phyloP scores from a whole-genome alignment of 64 coral and sea anemone genomes.

The Orbicella faveolata region DNA sequence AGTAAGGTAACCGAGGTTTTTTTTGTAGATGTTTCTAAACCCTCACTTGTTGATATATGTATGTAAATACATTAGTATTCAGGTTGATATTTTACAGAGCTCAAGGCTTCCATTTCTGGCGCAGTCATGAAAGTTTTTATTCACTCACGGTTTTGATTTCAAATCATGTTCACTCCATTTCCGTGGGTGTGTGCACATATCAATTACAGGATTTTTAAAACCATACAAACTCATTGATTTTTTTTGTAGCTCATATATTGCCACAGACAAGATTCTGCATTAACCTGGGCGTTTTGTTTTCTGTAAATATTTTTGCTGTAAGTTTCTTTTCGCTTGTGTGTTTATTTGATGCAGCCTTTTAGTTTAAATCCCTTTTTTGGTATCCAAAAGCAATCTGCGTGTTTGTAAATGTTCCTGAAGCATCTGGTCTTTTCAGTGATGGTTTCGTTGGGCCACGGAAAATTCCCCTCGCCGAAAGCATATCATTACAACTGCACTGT shows the following conservation, averaged over 20 bases:
- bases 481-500: constrained; percentile 18
- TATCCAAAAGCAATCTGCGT: background rate
- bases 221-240: constrained; percentile 10
- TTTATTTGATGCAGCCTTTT: background rate
- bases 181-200: background rate
- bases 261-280: background rate
- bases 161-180: constrained; percentile 29
- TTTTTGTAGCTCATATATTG: background rate
- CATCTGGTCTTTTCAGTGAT: constrained; percentile 31
- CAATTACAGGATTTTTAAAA: constrained; percentile 34
- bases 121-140: constrained; percentile 29
- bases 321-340: background rate
- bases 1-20: background rate
- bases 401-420: background rate
- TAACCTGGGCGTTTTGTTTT: background rate
- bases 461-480: background rate
- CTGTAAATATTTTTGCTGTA: background rate
- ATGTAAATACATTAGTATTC: background rate
- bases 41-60: background rate
- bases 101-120: background rate
- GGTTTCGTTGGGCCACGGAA: background rate
- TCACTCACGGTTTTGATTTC: constrained; percentile 34
- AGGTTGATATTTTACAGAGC: background rate
- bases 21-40: background rate
- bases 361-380: background rate